phyloP scores from a whole-genome alignment of 2,797 vertebrate species.

The Neosilurus mollespiculum region DNA sequence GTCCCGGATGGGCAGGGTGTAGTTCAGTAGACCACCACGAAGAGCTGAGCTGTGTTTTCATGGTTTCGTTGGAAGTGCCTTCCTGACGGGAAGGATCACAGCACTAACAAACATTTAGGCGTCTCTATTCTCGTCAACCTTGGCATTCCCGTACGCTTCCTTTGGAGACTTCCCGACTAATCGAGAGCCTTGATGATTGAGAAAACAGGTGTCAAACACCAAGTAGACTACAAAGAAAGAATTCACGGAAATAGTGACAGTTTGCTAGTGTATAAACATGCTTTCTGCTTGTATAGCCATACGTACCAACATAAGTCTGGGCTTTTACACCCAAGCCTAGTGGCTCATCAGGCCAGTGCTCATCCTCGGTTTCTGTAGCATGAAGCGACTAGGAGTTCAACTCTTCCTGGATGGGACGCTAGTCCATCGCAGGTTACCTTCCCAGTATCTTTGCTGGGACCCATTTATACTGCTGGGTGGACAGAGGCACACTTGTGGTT shows the following conservation, averaged over 20 bases:
- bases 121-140: conserved; percentile 33
- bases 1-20: conserved; percentile 45
- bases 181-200: conserved; percentile 47
- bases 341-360: too few species aligned
- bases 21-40: conserved; percentile 29
- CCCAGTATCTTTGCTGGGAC: too few species aligned
- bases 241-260: not conserved
- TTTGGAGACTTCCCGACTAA: conserved; percentile 53
- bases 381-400: too few species aligned
- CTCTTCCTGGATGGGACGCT: too few species aligned
- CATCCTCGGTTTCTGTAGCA: too few species aligned
- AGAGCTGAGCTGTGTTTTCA: conserved; percentile 46
- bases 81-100: conserved; percentile 53
- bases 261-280: not conserved
- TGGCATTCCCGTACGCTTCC: conserved; percentile 36
- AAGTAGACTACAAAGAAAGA: conserved; percentile 22
- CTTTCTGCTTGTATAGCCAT: not conserved
- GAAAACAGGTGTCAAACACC: conserved; percentile 49
- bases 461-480: too few species aligned
- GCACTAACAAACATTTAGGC: conserved; percentile 38
- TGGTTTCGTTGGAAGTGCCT: conserved; percentile 55
- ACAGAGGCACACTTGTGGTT: too few species aligned
- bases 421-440: too few species aligned
- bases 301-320: not conserved
- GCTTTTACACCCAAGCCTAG: too few species aligned